A percentile compares a stretch with the other conserved stretches of the same genome.
Conservation (phyloP, 2,888 invertebrate species). For the Nomada hirtipes region DNA sequence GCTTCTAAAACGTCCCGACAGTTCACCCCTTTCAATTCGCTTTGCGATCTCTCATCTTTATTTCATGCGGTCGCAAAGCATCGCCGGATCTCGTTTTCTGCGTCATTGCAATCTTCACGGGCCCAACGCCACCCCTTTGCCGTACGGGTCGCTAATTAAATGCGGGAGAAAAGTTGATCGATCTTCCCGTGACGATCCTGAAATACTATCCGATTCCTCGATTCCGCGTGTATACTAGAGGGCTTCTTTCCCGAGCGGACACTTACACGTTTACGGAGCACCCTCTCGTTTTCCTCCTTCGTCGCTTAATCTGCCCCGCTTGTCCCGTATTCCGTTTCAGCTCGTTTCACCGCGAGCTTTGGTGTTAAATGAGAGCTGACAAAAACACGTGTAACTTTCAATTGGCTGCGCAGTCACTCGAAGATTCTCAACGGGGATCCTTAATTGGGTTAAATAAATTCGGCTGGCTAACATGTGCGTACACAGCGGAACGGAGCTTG, state of each 20-base stretch:
- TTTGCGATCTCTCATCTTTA: not conserved
- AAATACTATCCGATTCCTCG: conserved; percentile 60
- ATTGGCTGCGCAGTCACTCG: conserved; percentile 76
- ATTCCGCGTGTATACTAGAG: conserved; percentile 57
- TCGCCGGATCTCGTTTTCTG: conserved; percentile 5
- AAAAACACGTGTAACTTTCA: conserved; percentile 81
- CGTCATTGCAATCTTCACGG: conserved; percentile 18
- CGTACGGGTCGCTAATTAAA: conserved; percentile 38
- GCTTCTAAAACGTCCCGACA: not conserved
- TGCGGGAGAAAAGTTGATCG: conserved; percentile 29
- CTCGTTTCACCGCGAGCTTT: conserved; percentile 46
- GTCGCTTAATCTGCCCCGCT: conserved; percentile 42
- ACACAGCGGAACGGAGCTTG: conserved; percentile 1
- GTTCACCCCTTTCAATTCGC: not conserved
- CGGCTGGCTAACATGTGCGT: conserved; percentile 45
- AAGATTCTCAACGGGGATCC: conserved; percentile 71
- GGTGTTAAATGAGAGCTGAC: conserved; percentile 76
- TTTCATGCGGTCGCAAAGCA: not conserved
- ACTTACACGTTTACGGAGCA: conserved; percentile 44
- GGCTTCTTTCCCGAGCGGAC: conserved; percentile 57
- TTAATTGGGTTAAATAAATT: conserved; percentile 79
- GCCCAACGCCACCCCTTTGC: conserved; percentile 34
- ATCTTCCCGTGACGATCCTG: conserved; percentile 29
- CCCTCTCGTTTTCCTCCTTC: conserved; percentile 40
- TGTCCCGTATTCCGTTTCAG: conserved; percentile 67